Base-by-base conservation (phyloP, 2,797 vertebrate genomes). In the Microhierax caerulescens region DNA sequence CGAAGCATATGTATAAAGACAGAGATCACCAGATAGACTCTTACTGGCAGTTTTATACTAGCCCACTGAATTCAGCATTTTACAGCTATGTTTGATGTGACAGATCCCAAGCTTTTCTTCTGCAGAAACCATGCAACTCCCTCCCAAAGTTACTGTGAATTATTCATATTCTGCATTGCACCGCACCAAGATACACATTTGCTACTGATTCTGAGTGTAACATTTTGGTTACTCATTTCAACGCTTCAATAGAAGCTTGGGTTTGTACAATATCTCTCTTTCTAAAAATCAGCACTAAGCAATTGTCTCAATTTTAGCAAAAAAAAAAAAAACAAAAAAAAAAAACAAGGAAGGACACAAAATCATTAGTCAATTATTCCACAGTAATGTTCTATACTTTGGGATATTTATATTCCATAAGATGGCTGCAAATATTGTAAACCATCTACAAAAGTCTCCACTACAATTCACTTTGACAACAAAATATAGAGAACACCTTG, bases 31-130 rank as follows among this genome's bases (percentile, higher is more conserved):
- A 86, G 50, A 92, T 11, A 95, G 90, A 92, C 73, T 94, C 82
- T 60, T 94, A 72, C 95, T 92, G 88, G 92, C 90, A 92, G 81
- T 90, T 93, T 84, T 82, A 70, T 95, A 85, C 92, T 94, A 93
- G 95, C 92, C 90, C 90, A 95, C 93, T 85, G 90, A 94, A 94
- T 95, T 92, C 83, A 95, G 95, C 80, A 94, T 90, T 94, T 96
- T 96, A 45, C 93, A 93, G 93, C 83, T 92, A 85, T 18, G 67
- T 47, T 88, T 90, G 92, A 85, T 0, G 8, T 56, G 83, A 79
- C 80, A 93, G 80, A 92, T 79, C 80, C 77, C 32, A 53, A 94
- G 89, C 37, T 78, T 48, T 81, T 79, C 76, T 88, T 67, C 64
- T 85, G 77, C 92, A 89, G 63, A 85, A 95, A 77, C 43, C 80